Conservation (phyloP, 2,797 vertebrate genomes). For the Champsocephalus esox region DNA sequence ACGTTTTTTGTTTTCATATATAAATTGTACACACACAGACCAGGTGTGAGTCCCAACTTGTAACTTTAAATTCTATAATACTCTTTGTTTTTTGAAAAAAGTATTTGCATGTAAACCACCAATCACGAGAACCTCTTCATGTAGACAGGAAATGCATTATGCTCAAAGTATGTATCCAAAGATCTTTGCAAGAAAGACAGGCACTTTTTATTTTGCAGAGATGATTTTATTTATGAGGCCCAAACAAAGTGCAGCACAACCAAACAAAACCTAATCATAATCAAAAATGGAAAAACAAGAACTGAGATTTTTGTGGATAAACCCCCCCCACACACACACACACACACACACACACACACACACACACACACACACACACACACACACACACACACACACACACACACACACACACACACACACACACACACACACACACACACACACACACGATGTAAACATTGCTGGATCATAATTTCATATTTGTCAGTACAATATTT, state of each 20-base stretch:
- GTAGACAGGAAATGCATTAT: background rate
- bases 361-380: background rate
- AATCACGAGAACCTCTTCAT: background rate
- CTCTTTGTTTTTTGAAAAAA: no score
- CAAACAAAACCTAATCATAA: slow-evolving; percentile 42
- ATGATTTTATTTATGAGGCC: slow-evolving; percentile 62
- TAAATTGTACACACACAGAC: no score
- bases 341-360: no score
- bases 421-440: no score
- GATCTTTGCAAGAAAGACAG: slow-evolving; percentile 3
- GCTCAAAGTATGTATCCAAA: background rate
- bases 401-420: no score
- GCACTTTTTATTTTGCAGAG: background rate
- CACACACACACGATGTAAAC: background rate
- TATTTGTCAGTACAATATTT: background rate
- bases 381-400: background rate
- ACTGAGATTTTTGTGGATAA: slow-evolving; percentile 7
- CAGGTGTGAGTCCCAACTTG: no score
- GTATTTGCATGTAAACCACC: background rate
- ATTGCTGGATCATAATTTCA: background rate
- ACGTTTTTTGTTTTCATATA: no score
- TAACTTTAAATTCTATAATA: no score
- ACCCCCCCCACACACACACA: no score
- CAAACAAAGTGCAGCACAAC: slow-evolving; percentile 49
- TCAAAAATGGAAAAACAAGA: slow-evolving; percentile 7